Evolutionary conservation across 2,888 invertebrate genomes (phyloP).

Genomic region (Tetheella fluctuosa): DNA sequence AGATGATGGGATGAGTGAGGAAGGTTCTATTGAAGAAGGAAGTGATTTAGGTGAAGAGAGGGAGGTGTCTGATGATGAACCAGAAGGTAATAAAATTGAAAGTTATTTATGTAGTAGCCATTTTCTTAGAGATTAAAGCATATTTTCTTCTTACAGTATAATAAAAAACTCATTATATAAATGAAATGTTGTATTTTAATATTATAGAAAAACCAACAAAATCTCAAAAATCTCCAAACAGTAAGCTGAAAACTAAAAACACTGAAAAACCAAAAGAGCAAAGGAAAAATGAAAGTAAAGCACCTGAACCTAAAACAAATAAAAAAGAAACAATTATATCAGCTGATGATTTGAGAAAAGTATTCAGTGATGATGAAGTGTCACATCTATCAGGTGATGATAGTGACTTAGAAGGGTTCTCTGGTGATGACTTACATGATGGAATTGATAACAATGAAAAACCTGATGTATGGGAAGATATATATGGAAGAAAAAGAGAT

Average conservation of each 20-base stretch:
- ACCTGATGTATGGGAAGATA: constrained; percentile 91
- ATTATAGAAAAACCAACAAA: constrained; percentile 52
- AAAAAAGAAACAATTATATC: constrained; percentile 54
- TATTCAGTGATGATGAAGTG: constrained; percentile 79
- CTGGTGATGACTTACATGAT: constrained; percentile 40
- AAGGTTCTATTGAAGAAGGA: constrained; percentile 33
- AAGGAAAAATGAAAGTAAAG: constrained; percentile 19
- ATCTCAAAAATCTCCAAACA: constrained; percentile 25
- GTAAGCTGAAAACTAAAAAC: background rate
- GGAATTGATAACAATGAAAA: constrained; percentile 50
- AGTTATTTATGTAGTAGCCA: too few relatives aligned
- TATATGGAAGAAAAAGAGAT: constrained; percentile 94
- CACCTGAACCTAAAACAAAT: constrained; percentile 24
- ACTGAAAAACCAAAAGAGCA: background rate
- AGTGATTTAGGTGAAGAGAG: constrained; percentile 20
- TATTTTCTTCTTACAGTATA: too few relatives aligned
- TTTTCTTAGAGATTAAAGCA: too few relatives aligned
- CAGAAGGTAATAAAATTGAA: constrained; percentile 44
- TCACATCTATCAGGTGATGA: constrained; percentile 69
- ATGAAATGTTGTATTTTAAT: background rate
- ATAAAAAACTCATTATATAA: background rate
- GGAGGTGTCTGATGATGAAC: constrained; percentile 36
- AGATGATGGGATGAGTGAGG: constrained; percentile 29
- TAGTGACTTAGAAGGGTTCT: constrained; percentile 41
- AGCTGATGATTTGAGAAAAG: constrained; percentile 61